phyloP scores from a whole-genome alignment of 2,113 vertebrate genomes.

The Pampusana beccarii region DNA sequence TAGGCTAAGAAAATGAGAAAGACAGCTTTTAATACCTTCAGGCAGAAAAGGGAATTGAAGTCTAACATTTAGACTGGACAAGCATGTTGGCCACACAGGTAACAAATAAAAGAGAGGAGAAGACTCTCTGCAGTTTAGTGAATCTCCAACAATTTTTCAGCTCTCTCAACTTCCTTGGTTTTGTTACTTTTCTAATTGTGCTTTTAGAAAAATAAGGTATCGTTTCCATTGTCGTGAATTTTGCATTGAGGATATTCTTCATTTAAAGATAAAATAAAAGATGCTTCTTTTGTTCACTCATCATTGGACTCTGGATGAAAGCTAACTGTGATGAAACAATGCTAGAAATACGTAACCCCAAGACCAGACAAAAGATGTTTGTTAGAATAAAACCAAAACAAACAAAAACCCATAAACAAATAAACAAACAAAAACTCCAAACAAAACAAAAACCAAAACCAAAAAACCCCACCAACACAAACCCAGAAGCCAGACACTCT shows the following conservation, averaged over 20 bases:
- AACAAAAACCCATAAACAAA: no score
- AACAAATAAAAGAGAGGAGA: background rate
- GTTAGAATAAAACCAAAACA: background rate
- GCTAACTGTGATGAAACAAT: background rate
- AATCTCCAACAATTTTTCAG: background rate
- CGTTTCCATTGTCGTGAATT: background rate
- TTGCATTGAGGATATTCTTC: background rate
- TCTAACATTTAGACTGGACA: background rate
- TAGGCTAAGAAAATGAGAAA: background rate
- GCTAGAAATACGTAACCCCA: background rate
- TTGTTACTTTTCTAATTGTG: background rate
- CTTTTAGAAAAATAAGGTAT: background rate
- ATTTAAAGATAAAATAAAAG: background rate
- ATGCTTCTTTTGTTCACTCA: background rate
- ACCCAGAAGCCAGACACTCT: background rate
- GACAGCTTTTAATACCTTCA: background rate
- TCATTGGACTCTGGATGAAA: background rate
- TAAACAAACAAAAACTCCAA: no score
- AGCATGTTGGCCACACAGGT: background rate
- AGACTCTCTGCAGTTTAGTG: background rate
- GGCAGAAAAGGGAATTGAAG: background rate
- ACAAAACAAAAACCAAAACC: no score
- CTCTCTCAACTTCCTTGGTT: background rate
- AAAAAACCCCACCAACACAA: background rate
- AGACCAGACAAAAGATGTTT: background rate